Percentiles rank a stretch among this genome's conserved stretches.
Evolutionary conservation across 2,113 vertebrate genomes (phyloP).

Genomic region (Murina feae): DNA sequence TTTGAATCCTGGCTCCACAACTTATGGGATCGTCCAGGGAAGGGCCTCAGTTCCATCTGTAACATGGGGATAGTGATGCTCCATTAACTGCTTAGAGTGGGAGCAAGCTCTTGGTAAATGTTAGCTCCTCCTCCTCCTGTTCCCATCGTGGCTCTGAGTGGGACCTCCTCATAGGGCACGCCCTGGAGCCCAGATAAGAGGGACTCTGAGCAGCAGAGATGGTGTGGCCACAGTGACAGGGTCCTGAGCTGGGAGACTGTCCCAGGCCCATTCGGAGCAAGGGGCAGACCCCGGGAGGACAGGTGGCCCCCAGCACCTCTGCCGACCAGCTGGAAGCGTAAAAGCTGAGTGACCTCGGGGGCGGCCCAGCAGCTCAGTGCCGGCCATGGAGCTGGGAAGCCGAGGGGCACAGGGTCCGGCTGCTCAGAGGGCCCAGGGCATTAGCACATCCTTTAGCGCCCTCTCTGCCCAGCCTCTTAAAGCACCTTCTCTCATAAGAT

Average conservation of each 20-base stretch:
- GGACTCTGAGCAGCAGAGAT: background rate
- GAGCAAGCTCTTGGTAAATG: rapidly evolving
- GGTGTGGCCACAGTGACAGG: background rate
- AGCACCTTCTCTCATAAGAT: background rate
- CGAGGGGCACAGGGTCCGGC: background rate
- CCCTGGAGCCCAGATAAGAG: no score
- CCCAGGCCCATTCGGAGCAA: no score
- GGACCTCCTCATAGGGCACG: background rate
- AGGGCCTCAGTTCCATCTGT: background rate
- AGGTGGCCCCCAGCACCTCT: background rate
- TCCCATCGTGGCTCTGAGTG: background rate
- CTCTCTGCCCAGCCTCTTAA: background rate
- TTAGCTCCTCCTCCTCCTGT: background rate
- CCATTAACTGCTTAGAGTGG: rapidly evolving
- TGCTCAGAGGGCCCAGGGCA: background rate
- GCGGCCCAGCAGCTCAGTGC: background rate
- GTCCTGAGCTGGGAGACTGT: background rate
- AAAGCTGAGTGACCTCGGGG: background rate
- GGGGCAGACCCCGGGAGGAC: background rate
- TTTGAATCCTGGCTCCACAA: background rate
- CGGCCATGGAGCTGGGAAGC: background rate
- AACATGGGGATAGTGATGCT: background rate
- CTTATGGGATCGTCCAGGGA: background rate
- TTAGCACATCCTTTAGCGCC: background rate
- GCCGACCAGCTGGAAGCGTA: background rate